Percentiles rank a stretch among this genome's conserved stretches.
Conservation (phyloP, 2,113 vertebrate genomes). For the Polypterus senegalus region DNA sequence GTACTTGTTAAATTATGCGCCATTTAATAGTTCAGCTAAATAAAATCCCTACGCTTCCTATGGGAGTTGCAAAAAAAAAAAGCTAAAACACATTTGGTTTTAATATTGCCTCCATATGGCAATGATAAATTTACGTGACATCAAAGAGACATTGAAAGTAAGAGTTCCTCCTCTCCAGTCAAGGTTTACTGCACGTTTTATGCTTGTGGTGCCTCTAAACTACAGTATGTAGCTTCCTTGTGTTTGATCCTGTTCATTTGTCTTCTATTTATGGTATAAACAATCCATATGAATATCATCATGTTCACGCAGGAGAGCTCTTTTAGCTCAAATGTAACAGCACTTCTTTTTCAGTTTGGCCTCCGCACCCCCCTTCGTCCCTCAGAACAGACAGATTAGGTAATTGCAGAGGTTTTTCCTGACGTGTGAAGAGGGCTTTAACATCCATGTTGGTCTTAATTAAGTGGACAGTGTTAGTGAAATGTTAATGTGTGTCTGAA, state of each 20-base stretch:
- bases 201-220: constrained; percentile 28
- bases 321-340: too few relatives aligned
- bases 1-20: constrained; percentile 6
- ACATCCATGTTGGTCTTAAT: not conserved
- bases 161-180: constrained; percentile 39
- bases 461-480: not conserved
- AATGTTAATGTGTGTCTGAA: not conserved
- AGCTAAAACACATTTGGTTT: constrained; percentile 42
- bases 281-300: too few relatives aligned
- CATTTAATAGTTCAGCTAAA: constrained; percentile 5
- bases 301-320: too few relatives aligned
- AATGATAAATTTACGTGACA: constrained; percentile 53
- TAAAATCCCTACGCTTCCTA: not conserved
- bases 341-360: too few relatives aligned
- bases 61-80: constrained; percentile 1
- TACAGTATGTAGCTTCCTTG: constrained; percentile 36
- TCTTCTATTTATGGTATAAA: constrained; percentile 9
- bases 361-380: not conserved
- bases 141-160: constrained; percentile 60
- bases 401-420: not conserved
- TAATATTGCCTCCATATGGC: constrained; percentile 51
- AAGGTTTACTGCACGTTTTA: constrained; percentile 44
- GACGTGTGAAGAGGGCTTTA: not conserved
- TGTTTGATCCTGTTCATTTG: constrained; percentile 26
- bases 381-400: not conserved